Conservation (phyloP, 1,140 invertebrate species). For the Melanaphis sacchari region DNA sequence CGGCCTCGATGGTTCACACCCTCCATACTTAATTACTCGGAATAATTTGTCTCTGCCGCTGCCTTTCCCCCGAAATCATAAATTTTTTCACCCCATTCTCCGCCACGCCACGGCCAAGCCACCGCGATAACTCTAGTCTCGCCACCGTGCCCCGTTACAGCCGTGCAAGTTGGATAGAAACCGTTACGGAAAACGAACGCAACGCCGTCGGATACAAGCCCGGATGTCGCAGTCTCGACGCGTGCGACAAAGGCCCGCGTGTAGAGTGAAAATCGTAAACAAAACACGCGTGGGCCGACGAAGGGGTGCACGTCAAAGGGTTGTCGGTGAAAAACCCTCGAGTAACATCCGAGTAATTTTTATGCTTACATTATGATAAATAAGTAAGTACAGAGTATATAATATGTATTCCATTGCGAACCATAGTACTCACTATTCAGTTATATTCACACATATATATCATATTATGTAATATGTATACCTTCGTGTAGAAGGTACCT, state of each 20-base stretch:
- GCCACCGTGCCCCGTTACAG: not conserved
- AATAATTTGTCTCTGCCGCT: slow-evolving; percentile 56
- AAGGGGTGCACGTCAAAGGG: no score
- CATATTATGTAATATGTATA: no score
- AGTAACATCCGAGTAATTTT: not conserved
- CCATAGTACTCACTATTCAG: not conserved
- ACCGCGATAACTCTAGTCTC: not conserved
- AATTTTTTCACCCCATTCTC: slow-evolving; percentile 40
- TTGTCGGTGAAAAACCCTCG: no score
- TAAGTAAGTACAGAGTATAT: not conserved
- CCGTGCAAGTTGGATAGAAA: not conserved
- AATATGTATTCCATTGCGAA: not conserved
- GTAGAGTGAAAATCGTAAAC: not conserved
- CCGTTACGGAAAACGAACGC: slow-evolving; percentile 23
- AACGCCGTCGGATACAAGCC: not conserved
- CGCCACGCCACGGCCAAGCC: not conserved
- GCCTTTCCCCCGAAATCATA: slow-evolving; percentile 55
- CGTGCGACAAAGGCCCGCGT: not conserved
- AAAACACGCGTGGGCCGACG: not conserved
- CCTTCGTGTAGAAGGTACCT: no score
- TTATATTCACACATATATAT: no score
- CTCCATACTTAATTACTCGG: slow-evolving; percentile 57
- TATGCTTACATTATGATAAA: not conserved
- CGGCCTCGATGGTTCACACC: slow-evolving; percentile 48
- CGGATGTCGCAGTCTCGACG: not conserved